Percentiles rank a stretch among this genome's conserved stretches.
Evolutionary conservation across 2,797 vertebrate species (phyloP).

Genomic region (Siniperca undulata): DNA sequence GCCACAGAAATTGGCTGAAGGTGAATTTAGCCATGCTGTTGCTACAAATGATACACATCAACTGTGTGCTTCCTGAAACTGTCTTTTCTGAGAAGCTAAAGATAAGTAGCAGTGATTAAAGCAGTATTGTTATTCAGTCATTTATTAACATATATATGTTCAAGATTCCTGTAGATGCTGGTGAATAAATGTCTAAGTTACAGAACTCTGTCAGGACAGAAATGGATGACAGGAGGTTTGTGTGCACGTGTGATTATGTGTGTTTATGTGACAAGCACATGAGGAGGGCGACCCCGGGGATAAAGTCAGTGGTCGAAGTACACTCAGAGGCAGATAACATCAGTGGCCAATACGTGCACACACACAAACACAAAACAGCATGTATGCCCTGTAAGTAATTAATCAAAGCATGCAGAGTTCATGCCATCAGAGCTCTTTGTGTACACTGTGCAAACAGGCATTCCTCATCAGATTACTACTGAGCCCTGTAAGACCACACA

Average conservation of each 20-base stretch:
- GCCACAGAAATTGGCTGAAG: neutral
- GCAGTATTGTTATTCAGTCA: neutral
- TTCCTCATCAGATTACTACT: constrained; percentile 84
- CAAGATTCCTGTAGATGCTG: neutral
- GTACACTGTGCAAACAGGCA: constrained; percentile 58
- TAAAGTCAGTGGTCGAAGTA: constrained; percentile 60
- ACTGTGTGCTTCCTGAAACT: neutral
- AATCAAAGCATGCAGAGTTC: constrained; percentile 28
- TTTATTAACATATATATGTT: constrained; percentile 12
- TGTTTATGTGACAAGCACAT: constrained; percentile 21
- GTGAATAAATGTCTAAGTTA: constrained; percentile 10
- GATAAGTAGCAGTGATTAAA: constrained; percentile 14
- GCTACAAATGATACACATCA: neutral
- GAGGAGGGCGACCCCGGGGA: neutral
- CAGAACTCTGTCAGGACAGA: neutral
- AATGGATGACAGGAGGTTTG: neutral
- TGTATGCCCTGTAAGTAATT: constrained; percentile 8
- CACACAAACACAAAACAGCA: constrained; percentile 20
- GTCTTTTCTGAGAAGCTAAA: neutral
- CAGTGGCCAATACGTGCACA: neutral
- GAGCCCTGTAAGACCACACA: constrained; percentile 44
- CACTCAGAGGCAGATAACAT: constrained; percentile 43
- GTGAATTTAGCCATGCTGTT: neutral
- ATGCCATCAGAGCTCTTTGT: constrained; percentile 44
- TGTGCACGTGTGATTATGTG: constrained; percentile 10